Base-by-base conservation (phyloP, 1,140 invertebrate species). In the Metopolophium dirhodum region DNA sequence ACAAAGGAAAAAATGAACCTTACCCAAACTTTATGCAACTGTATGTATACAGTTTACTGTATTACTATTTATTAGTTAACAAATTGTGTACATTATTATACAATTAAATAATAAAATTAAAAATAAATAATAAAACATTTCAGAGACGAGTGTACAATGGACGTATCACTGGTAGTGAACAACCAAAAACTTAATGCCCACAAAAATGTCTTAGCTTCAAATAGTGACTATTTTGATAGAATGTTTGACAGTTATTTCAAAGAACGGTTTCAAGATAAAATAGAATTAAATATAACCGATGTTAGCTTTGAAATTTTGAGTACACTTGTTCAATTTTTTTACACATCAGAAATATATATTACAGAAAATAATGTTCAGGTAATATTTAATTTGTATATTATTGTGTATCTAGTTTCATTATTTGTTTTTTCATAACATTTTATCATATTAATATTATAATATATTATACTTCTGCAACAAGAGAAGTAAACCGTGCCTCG, bases 311-410 rank as follows among this genome's bases (percentile, higher is more conserved):
- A 90, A 20, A 90, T 57, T 90, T 90, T 90, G 26, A 41, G 41
- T 18, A 45, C 54, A 41, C 54, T 90, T 30, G 45, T 90, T 90
- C 37, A 30, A 18, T 90, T 30, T 68, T 61, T 90, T 61, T 90
- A 90, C 26, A 90, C 35, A 30, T 90, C 89, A 30, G 26, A 20
- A 90, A 61, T 90, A 90, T 45, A 14, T 35, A 90, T 90, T 45
- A 90, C 51, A 90, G 89, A 90, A 68, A 37, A 23, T 20, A 90
- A 90, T 90, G 89, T 90, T 68, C 89, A 90, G 54, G 89, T 90
- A 90, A 90, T 61, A 45, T 1, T 61, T 90, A 61, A 30, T 41
- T 90, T 61, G 26, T 11, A 61, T 30, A 61, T 61, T 30, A 61
- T 61, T 61, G 11, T 11, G 9, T 61, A 61, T 61, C 1, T 18